Evolutionary conservation across 2,888 invertebrate genomes (phyloP).

Genomic region (Atherix ibis): DNA sequence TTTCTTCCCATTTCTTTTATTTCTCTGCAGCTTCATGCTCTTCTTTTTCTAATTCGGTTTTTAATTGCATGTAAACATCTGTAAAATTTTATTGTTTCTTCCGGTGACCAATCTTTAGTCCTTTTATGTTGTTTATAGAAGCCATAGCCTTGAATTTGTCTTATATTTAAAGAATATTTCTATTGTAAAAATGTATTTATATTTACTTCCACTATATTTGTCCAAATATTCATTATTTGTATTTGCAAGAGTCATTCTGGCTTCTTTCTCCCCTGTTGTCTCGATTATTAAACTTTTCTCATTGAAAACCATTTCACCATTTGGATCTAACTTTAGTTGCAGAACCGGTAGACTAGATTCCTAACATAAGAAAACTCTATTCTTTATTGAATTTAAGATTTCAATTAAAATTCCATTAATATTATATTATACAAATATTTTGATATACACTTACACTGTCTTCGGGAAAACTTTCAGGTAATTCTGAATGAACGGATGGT

Average conservation of each 20-base stretch:
- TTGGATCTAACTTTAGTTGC: constrained; percentile 70
- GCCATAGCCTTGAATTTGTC: constrained; percentile 34
- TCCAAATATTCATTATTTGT: constrained; percentile 50
- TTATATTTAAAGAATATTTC: neutral
- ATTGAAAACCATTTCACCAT: constrained; percentile 72
- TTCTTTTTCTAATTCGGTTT: constrained; percentile 37
- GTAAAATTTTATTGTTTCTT: constrained; percentile 82
- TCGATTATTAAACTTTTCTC: constrained; percentile 71
- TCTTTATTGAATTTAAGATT: too few relatives aligned
- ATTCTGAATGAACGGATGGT: constrained; percentile 1
- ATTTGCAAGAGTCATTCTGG: constrained; percentile 45
- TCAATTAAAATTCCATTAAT: too few relatives aligned
- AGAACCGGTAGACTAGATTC: constrained; percentile 47
- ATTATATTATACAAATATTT: too few relatives aligned
- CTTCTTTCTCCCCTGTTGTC: constrained; percentile 46
- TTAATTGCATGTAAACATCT: constrained; percentile 63
- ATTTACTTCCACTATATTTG: constrained; percentile 29
- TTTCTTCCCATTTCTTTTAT: constrained; percentile 17
- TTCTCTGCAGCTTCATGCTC: constrained; percentile 28
- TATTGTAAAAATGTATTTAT: neutral
- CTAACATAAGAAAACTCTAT: constrained; percentile 25
- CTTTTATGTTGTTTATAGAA: constrained; percentile 50
- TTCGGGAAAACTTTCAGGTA: too few relatives aligned
- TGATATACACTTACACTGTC: too few relatives aligned
- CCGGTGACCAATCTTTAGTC: constrained; percentile 56